Evolutionary conservation across 2,888 invertebrate species (phyloP).

Genomic region (Nemapogon koenigi): DNA sequence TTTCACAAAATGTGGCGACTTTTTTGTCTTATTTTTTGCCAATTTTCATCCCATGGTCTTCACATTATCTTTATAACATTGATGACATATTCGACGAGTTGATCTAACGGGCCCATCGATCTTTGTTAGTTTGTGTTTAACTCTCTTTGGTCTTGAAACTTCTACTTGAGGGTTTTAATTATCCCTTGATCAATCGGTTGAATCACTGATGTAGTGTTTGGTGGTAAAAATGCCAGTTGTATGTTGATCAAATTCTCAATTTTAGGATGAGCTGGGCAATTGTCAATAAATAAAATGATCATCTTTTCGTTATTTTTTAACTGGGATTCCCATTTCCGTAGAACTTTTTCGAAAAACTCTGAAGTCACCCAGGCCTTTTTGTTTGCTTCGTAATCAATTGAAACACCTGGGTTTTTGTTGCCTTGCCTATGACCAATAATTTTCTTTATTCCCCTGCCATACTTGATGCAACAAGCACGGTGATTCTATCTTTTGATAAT

Average conservation of each 20-base stretch:
- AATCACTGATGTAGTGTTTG: constrained; percentile 12
- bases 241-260: background rate
- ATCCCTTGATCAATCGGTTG: constrained; percentile 13
- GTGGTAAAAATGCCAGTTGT: constrained; percentile 4
- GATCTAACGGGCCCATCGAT: no score
- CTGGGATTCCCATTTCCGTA: constrained; percentile 2
- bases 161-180: constrained; percentile 10
- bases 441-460: constrained; percentile 8
- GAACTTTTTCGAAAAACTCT: background rate
- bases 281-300: constrained; percentile 4
- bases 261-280: constrained; percentile 2
- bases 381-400: constrained; percentile 8
- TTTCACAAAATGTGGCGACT: no score
- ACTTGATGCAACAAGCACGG: constrained; percentile 10
- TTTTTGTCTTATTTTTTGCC: no score
- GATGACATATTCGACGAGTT: no score
- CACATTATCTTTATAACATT: no score
- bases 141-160: no score
- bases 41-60: no score
- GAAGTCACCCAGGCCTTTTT: constrained; percentile 8
- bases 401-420: no score
- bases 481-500: constrained; percentile 9
- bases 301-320: constrained; percentile 4
- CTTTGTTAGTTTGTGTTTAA: no score
- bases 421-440: constrained; percentile 12